phyloP scores from a whole-genome alignment of 2,888 invertebrate genomes.

The Drosophila helvetica region DNA sequence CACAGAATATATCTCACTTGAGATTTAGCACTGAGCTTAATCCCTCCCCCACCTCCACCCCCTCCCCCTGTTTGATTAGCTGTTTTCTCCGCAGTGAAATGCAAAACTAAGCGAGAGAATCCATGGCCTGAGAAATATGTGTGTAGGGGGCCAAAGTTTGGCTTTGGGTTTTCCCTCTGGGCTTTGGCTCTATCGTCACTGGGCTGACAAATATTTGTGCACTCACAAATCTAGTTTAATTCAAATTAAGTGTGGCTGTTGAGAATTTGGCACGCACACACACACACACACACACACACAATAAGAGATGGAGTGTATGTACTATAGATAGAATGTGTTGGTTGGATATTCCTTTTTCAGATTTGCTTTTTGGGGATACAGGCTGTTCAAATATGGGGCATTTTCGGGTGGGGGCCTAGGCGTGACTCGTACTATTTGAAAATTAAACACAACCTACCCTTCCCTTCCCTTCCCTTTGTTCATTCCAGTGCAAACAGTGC shows the following conservation, averaged over 20 bases:
- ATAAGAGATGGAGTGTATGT: background rate
- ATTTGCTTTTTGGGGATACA: constrained; percentile 50
- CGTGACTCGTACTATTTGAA: constrained; percentile 34
- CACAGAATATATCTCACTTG: constrained; percentile 57
- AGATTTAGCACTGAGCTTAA: constrained; percentile 70
- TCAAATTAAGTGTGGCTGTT: constrained; percentile 52
- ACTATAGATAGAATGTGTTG: constrained; percentile 13
- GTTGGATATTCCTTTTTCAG: constrained; percentile 52
- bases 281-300: too few species aligned
- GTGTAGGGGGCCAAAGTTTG: background rate
- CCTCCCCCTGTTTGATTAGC: constrained; percentile 59
- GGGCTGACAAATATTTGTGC: constrained; percentile 68
- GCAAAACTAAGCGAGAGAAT: constrained; percentile 23
- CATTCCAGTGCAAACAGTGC: constrained; percentile 93
- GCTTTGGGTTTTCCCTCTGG: constrained; percentile 59
- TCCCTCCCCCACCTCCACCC: background rate
- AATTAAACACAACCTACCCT: constrained; percentile 37
- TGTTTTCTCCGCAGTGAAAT: constrained; percentile 59
- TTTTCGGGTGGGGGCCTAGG: constrained; percentile 20
- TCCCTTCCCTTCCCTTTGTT: constrained; percentile 11
- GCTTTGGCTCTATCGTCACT: constrained; percentile 30
- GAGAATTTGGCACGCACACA: constrained; percentile 64
- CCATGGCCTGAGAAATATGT: background rate
- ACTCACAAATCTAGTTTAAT: constrained; percentile 78
- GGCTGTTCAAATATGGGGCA: constrained; percentile 63